A percentile compares a stretch with the other conserved stretches of the same genome.
Conservation (phyloP, 53 echinoderm and acorn worm species). For the Crossaster papposus region DNA sequence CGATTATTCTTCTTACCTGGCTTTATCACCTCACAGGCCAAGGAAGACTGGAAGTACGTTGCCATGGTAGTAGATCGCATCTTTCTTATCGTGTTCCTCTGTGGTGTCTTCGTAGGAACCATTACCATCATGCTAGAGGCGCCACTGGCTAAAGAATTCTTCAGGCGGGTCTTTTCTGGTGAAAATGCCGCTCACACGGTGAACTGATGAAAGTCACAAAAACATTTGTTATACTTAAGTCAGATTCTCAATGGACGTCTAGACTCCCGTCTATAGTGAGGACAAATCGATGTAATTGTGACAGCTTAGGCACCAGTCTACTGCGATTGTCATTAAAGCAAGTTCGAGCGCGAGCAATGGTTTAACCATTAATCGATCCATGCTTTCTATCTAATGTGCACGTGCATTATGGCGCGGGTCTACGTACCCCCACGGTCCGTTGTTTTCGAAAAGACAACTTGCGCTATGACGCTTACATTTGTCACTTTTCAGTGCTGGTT, state of each 20-base stretch:
- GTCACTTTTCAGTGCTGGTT: too few species aligned
- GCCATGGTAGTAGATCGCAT: slow-evolving; percentile 98
- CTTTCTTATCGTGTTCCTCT: slow-evolving; percentile 90
- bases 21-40: slow-evolving; percentile 66
- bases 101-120: slow-evolving; percentile 83
- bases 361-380: too few species aligned
- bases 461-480: too few species aligned
- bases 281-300: neutral
- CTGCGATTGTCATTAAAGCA: too few species aligned
- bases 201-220: slow-evolving; percentile 15
- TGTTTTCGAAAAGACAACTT: too few species aligned
- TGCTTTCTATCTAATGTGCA: too few species aligned
- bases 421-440: too few species aligned
- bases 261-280: neutral
- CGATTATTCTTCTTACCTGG: neutral
- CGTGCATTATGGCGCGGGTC: too few species aligned
- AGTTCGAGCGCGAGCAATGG: too few species aligned
- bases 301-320: too few species aligned
- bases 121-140: slow-evolving; percentile 87
- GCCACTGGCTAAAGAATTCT: slow-evolving; percentile 90
- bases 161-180: slow-evolving; percentile 56
- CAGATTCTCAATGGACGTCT: neutral
- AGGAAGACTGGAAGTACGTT: slow-evolving; percentile 96
- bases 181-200: slow-evolving; percentile 1
- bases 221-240: neutral